phyloP scores from a whole-genome alignment of 2,113 vertebrate genomes.

The Xyrauchen texanus region DNA sequence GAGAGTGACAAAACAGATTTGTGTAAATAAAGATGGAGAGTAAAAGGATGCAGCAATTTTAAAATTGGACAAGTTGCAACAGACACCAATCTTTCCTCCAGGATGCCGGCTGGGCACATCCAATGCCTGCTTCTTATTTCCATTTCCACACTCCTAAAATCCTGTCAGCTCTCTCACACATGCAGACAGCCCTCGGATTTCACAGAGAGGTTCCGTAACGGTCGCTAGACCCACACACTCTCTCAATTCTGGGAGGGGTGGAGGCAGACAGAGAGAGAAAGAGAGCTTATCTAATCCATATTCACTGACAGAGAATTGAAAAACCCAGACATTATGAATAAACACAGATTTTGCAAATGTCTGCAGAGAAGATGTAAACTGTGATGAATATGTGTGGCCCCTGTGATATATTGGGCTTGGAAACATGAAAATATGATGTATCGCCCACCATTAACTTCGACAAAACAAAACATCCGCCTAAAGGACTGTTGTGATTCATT shows the following conservation, averaged over 20 bases:
- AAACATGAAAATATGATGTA: conserved; percentile 18
- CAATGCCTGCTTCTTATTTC: conserved; percentile 64
- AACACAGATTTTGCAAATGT: conserved; percentile 44
- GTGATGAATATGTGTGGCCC: conserved; percentile 20
- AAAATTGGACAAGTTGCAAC: conserved; percentile 57
- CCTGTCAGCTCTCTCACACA: conserved; percentile 67
- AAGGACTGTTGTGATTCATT: conserved; percentile 15
- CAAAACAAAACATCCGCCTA: neutral
- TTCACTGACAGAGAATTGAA: conserved; percentile 42
- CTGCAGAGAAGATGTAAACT: conserved; percentile 29
- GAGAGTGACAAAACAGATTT: conserved; percentile 49
- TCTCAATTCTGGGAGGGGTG: neutral
- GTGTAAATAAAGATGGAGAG: conserved; percentile 58
- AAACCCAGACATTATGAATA: conserved; percentile 44
- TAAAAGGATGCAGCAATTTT: conserved; percentile 65
- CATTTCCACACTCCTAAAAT: conserved; percentile 70
- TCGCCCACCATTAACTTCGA: conserved; percentile 12
- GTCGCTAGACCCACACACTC: conserved; percentile 57
- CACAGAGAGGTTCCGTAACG: conserved; percentile 64
- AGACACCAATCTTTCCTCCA: conserved; percentile 65
- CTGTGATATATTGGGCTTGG: conserved; percentile 17
- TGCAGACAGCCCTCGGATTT: conserved; percentile 68
- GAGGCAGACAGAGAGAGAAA: neutral
- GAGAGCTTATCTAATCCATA: conserved; percentile 42
- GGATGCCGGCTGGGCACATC: conserved; percentile 61